Conservation (phyloP, 2,888 invertebrate species). For the Drosophila macrothrix region DNA sequence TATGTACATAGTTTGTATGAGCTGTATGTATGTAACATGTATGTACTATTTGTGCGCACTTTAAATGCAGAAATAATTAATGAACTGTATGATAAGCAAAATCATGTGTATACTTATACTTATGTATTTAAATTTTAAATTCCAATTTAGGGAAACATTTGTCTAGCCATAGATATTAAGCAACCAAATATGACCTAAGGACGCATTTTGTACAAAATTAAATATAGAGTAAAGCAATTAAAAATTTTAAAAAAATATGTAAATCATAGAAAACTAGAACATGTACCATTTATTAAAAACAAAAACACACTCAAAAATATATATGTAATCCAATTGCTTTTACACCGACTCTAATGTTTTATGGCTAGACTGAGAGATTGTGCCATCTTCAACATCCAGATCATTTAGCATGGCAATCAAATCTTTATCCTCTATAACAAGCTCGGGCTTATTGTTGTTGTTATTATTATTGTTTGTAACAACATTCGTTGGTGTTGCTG, state of each 20-base stretch:
- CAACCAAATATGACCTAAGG: conserved; percentile 62
- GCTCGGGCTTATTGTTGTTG: conserved; percentile 41
- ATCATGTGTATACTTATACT: conserved; percentile 66
- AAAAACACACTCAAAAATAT: conserved; percentile 11
- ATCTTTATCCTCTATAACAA: conserved; percentile 76
- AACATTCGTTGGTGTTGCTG: conserved; percentile 2
- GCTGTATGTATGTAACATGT: conserved; percentile 26
- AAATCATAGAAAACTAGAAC: conserved; percentile 22
- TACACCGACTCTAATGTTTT: conserved; percentile 30
- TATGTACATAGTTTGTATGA: conserved; percentile 48
- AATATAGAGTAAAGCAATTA: conserved; percentile 69
- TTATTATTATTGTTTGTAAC: conserved; percentile 60
- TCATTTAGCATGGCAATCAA: conserved; percentile 78
- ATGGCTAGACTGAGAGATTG: conserved; percentile 47
- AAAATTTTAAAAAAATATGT: conserved; percentile 33
- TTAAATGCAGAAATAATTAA: conserved; percentile 46
- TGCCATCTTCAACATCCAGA: conserved; percentile 75
- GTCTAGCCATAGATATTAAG: conserved; percentile 83
- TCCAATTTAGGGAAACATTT: conserved; percentile 82
- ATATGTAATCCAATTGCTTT: conserved; percentile 1
- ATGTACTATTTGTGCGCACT: conserved; percentile 46
- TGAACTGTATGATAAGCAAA: conserved; percentile 52
- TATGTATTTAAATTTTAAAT: conserved; percentile 70
- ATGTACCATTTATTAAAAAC: conserved; percentile 28
- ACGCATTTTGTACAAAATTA: conserved; percentile 78